These are phyloP conservation scores for Rotaria socialis DNA, from an alignment of 2,888 invertebrate species.

Conservation along the genomic window DNA sequence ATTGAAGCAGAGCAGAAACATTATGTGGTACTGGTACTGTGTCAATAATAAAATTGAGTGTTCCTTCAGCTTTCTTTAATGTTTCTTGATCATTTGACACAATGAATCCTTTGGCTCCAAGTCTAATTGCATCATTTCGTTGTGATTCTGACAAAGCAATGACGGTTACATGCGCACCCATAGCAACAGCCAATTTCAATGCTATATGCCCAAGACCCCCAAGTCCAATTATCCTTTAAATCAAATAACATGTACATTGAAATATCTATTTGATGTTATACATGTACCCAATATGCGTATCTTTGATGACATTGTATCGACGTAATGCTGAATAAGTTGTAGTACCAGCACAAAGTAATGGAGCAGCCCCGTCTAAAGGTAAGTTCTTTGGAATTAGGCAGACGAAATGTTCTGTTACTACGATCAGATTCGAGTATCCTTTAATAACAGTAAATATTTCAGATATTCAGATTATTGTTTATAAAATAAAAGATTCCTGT, in stretches of 20 bases:
- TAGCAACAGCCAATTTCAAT: neutral
- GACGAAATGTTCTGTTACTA: neutral
- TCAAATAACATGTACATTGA: neutral
- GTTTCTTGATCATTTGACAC: neutral
- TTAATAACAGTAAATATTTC: neutral
- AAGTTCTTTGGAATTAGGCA: neutral
- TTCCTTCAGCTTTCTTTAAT: neutral
- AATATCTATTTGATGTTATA: neutral
- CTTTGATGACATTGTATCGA: neutral
- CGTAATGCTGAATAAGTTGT: neutral
- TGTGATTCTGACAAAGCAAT: neutral
- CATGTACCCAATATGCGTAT: neutral
- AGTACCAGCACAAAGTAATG: conserved; percentile 14
- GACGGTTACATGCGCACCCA: neutral
- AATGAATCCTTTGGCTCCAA: neutral
- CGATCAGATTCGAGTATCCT: neutral
- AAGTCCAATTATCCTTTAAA: neutral
- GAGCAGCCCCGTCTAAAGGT: neutral
- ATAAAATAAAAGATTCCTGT: no score
- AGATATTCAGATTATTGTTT: no score
- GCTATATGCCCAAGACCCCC: conserved; percentile 24
- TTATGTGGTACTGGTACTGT: neutral
- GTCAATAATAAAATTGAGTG: neutral
- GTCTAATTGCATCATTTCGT: neutral
- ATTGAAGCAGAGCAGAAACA: neutral